phyloP scores from a whole-genome alignment of 30 jellyfish, hydroid and myxozoan species.

The Pseudorhiza aurosa region DNA sequence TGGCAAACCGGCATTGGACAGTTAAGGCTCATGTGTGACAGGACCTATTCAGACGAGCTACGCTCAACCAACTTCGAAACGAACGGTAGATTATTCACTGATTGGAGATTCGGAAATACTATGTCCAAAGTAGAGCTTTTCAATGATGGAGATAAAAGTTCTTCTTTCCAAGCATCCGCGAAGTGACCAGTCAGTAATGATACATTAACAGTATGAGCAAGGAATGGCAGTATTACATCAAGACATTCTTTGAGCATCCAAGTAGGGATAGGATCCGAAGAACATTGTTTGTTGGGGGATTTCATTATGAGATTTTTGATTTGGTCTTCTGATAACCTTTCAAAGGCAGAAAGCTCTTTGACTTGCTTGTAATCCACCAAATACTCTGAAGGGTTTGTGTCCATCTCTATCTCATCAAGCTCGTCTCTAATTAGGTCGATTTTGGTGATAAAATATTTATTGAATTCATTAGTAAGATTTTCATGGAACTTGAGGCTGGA shows the following conservation, averaged over 20 bases:
- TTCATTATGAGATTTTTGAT: slow-evolving; percentile 24
- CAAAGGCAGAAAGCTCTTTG: slow-evolving; percentile 29
- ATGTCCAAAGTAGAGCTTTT: slow-evolving; percentile 41
- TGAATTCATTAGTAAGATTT: slow-evolving; percentile 41
- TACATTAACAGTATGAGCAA: slow-evolving; percentile 22
- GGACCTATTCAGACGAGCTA: slow-evolving; percentile 14
- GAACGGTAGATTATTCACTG: slow-evolving; percentile 40
- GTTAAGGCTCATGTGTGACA: slow-evolving; percentile 14
- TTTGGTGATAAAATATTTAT: slow-evolving; percentile 32
- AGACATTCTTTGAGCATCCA: slow-evolving; percentile 44
- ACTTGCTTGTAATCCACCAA: slow-evolving; percentile 16
- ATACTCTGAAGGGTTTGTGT: slow-evolving; percentile 26
- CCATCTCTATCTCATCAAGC: slow-evolving; percentile 18
- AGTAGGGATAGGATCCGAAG: slow-evolving; percentile 55
- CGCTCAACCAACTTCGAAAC: slow-evolving; percentile 40
- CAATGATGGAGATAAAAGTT: slow-evolving; percentile 26
- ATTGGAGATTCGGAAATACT: slow-evolving; percentile 17
- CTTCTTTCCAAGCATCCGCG: slow-evolving; percentile 36
- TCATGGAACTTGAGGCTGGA: slow-evolving; percentile 42
- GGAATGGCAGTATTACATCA: slow-evolving; percentile 40
- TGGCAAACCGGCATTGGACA: slow-evolving; percentile 26
- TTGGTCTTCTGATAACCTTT: slow-evolving; percentile 27
- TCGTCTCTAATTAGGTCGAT: slow-evolving; percentile 41
- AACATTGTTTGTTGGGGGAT: slow-evolving; percentile 39
- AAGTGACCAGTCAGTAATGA: slow-evolving; percentile 38